Base-by-base conservation (phyloP, 2,888 invertebrate species). In the Ganaspis brasiliensis region DNA sequence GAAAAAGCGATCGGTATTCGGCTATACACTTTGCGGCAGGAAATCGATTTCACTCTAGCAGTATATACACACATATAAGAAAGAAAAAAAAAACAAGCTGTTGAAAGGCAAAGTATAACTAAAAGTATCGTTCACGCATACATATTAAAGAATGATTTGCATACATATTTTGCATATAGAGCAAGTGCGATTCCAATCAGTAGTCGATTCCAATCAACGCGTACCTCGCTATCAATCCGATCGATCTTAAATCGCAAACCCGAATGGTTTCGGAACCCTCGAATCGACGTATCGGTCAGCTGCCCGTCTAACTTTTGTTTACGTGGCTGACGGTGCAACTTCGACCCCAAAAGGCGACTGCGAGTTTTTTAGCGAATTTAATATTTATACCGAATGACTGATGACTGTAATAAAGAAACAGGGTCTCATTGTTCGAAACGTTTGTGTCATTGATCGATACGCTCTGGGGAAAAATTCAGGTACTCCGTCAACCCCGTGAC, bases 381-480 rank as follows among this genome's bases (percentile, higher is more conserved):
- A 91, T 91, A 91, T 91, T 91, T 91, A 91, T 91, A 90, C 89
- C 87, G 89, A 91, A 89, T 91, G 91, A 91, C 91, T 91, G 91
- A 91, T 91, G 91, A 91, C 90, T 87, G 86, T 86, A 89, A 91
- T 90, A 91, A 90, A 89, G 88, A 88, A 87, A 87, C 89, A 86
- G 88, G 87, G 88, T 85, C 82, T 88, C 82, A 90, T 91, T 91
- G 91, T 91, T 87, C 89, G 88, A 85, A 88, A 89, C 84, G 88
- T 89, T 87, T 88, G 89, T 91, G 91, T 91, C 91, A 91, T 91
- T 91, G 91, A 91, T 91, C 89, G 91, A 91, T 91, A 89, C 86
- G 82, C 57, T 61, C 77, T 72, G 75, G 63, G 24, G 24, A 67
- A 45, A 67, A 67, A 67, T 79, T 72, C 76, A 76, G 63, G 79